Evolutionary conservation across 2,797 vertebrate species (phyloP).

Genomic region (Acanthurus leucopareius): DNA sequence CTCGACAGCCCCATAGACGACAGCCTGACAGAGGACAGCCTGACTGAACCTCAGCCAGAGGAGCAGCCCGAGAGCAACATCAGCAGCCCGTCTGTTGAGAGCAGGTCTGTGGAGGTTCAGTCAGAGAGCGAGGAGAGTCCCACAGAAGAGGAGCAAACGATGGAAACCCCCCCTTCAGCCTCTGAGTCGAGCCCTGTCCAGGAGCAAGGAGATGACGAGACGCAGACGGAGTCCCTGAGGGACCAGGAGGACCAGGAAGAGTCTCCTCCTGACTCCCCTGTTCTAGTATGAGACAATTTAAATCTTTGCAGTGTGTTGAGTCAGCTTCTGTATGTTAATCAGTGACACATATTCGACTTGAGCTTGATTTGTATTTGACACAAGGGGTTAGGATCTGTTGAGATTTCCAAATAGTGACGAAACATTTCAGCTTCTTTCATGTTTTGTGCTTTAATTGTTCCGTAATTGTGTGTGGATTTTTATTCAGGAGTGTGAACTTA

Average conservation of each 20-base stretch:
- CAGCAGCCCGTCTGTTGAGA: slow-evolving; percentile 32
- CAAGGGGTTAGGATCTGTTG: neutral
- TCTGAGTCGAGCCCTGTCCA: slow-evolving; percentile 69
- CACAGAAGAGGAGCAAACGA: slow-evolving; percentile 59
- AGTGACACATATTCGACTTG: neutral
- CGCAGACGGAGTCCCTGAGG: slow-evolving; percentile 67
- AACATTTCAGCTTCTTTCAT: neutral
- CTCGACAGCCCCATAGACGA: slow-evolving; percentile 84
- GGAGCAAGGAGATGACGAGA: slow-evolving; percentile 68
- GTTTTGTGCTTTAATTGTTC: neutral
- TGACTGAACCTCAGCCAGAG: slow-evolving; percentile 57
- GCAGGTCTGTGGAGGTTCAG: slow-evolving; percentile 62
- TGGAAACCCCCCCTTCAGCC: slow-evolving; percentile 40
- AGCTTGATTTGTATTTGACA: neutral
- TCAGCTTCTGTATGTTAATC: neutral
- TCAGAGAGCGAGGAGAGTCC: slow-evolving; percentile 57
- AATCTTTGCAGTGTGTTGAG: slow-evolving; percentile 43
- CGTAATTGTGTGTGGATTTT: slow-evolving; percentile 25
- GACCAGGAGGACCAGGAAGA: slow-evolving; percentile 67
- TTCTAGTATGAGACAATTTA: slow-evolving; percentile 59
- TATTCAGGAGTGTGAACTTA: slow-evolving; percentile 75
- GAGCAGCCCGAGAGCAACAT: slow-evolving; percentile 39
- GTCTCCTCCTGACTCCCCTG: slow-evolving; percentile 72
- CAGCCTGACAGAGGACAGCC: slow-evolving; percentile 51
- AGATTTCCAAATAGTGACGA: neutral